Base-by-base conservation (phyloP, 2,888 invertebrate genomes). In the Mayetiola destructor region DNA sequence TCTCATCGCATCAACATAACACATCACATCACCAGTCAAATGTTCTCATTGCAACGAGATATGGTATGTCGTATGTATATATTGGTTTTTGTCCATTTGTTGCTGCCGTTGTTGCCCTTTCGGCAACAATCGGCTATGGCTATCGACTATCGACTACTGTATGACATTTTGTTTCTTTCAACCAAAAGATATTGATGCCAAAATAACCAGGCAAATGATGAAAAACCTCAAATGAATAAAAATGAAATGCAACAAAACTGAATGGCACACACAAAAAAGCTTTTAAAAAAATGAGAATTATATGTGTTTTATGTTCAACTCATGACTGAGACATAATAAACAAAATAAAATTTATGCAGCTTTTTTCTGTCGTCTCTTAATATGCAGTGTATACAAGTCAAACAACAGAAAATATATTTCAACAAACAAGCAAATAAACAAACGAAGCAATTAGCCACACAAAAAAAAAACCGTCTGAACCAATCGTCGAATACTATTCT, bases 21-120 rank as follows among this genome's bases (percentile, higher is more conserved):
- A 48, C 27, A 48, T 27, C 48, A 48, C 48, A 48, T 48, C 48
- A 48, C 48, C 48, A 48, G 48, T 48, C 48, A 48, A 48, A 48
- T 48, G 48, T 48, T 48, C 48, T 48, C 27, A 14, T 27, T 48
- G 48, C 27, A 16, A n/a, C n/a, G n/a, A n/a, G n/a, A n/a, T n/a
- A n/a, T n/a, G n/a, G n/a, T n/a, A n/a, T n/a, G n/a, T n/a, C n/a
- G n/a, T n/a, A n/a, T n/a, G n/a, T n/a, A n/a, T n/a, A n/a, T n/a
- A n/a, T n/a, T n/a, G n/a, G n/a, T n/a, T n/a, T n/a, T n/a, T n/a
- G n/a, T n/a, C n/a, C n/a, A n/a, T n/a, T n/a, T n/a, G n/a, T n/a
- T n/a, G n/a, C n/a, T n/a, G n/a, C n/a, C n/a, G n/a, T n/a, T n/a
- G n/a, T n/a, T n/a, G n/a, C n/a, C n/a, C n/a, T n/a, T n/a, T n/a